phyloP scores from a whole-genome alignment of 2,113 vertebrate species.

The Garra rufa region DNA sequence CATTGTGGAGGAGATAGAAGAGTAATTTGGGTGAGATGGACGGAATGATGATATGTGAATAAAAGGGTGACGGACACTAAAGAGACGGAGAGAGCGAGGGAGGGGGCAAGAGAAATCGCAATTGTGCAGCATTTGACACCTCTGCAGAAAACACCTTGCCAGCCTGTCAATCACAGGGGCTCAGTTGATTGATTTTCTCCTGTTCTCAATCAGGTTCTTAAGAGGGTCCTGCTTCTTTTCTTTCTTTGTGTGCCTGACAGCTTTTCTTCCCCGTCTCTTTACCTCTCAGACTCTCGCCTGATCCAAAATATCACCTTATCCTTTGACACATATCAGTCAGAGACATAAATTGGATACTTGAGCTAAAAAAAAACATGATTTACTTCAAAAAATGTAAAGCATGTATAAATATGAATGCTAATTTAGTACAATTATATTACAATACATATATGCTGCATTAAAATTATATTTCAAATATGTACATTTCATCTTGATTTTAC shows the following conservation, averaged over 20 bases:
- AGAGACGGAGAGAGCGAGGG: slow-evolving; percentile 51
- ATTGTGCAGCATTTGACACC: slow-evolving; percentile 78
- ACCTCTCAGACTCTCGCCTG: background rate
- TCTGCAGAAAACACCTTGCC: slow-evolving; percentile 77
- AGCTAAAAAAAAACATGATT: background rate
- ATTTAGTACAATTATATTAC: background rate
- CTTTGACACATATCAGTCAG: slow-evolving; percentile 47
- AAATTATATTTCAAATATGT: too few species aligned
- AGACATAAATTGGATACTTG: slow-evolving; percentile 38
- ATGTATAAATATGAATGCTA: background rate
- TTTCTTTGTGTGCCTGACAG: slow-evolving; percentile 59
- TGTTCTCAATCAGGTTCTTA: slow-evolving; percentile 77
- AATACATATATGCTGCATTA: background rate
- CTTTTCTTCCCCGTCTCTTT: slow-evolving; percentile 49
- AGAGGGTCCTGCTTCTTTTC: slow-evolving; percentile 62
- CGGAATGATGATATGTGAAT: slow-evolving; percentile 74
- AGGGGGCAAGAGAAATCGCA: slow-evolving; percentile 62
- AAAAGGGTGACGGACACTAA: slow-evolving; percentile 73
- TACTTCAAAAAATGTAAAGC: background rate
- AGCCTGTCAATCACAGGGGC: slow-evolving; percentile 74
- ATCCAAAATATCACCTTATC: slow-evolving; percentile 45
- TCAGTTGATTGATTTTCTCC: slow-evolving; percentile 78
- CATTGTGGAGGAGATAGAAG: slow-evolving; percentile 51
- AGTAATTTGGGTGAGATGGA: slow-evolving; percentile 70
- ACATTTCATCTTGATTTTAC: too few species aligned